A percentile compares a stretch with the other conserved stretches of the same genome.
phyloP scores from a whole-genome alignment of 2,113 vertebrate species.

The Lophochroa leadbeateri region DNA sequence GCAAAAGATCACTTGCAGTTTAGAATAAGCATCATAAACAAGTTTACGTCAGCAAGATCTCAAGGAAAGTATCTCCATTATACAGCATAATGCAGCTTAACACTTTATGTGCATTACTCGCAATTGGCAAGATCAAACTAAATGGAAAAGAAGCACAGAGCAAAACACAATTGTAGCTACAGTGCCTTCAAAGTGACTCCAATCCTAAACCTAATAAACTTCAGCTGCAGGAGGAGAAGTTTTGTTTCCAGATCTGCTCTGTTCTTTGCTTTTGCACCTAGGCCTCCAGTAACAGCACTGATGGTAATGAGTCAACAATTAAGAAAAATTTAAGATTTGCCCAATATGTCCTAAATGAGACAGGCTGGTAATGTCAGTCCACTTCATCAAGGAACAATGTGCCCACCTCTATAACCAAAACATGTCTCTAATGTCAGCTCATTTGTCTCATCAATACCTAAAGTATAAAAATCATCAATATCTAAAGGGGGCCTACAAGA shows the following conservation, averaged over 20 bases:
- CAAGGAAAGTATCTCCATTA: not conserved
- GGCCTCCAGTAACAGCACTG: not conserved
- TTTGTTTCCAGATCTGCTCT: not conserved
- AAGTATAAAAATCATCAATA: not conserved
- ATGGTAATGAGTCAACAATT: not conserved
- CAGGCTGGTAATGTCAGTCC: not conserved
- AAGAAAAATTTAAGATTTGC: not conserved
- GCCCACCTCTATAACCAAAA: not conserved
- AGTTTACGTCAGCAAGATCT: not conserved
- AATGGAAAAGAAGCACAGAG: not conserved
- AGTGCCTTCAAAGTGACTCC: not conserved
- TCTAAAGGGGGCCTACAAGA: not conserved
- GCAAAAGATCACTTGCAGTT: not conserved
- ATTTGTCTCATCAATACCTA: not conserved
- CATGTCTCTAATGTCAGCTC: not conserved
- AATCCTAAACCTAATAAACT: not conserved
- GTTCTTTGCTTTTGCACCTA: not conserved
- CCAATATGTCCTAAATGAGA: not conserved
- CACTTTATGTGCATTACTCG: not conserved
- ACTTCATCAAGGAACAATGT: not conserved
- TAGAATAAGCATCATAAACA: not conserved
- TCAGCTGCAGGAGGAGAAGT: not conserved
- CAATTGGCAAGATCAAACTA: not conserved
- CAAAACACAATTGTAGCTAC: not conserved
- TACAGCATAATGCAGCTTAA: not conserved